These are phyloP conservation scores for Esperia sulphurella DNA, from an alignment of 2,888 invertebrate genomes.

Conservation along the genomic window DNA sequence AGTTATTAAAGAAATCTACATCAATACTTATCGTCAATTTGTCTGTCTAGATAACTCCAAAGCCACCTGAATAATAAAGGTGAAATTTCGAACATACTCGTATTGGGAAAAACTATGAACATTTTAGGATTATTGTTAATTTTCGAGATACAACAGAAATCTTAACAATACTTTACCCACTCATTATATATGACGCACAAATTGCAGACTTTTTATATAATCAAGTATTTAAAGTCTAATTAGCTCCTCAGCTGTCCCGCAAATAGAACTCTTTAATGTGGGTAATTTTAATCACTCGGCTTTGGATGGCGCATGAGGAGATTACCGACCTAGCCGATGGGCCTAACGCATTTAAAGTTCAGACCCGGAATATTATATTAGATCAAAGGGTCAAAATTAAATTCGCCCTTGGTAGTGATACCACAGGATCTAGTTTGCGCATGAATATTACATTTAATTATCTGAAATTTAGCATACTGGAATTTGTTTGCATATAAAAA, in stretches of 20 bases:
- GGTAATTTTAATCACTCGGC: conserved; percentile 41
- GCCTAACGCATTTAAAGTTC: conserved; percentile 42
- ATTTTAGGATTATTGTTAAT: no score
- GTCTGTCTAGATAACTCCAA: no score
- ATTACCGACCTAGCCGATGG: conserved; percentile 27
- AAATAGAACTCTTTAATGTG: conserved; percentile 33
- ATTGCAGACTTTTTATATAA: no score
- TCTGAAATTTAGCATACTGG: conserved; percentile 16
- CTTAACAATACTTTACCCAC: no score
- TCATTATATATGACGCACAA: no score
- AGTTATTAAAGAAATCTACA: no score
- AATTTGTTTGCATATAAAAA: conserved; percentile 9
- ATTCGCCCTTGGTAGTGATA: conserved; percentile 44
- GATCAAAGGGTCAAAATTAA: conserved; percentile 53
- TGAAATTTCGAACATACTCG: no score
- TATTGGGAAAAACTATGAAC: no score
- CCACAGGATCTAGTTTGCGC: conserved; percentile 36
- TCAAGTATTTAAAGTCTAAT: neutral
- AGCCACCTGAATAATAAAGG: no score
- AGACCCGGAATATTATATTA: conserved; percentile 50
- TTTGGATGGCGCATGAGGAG: conserved; percentile 27
- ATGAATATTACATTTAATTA: conserved; percentile 55
- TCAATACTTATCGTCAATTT: no score
- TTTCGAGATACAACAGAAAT: no score
- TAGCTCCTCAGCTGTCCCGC: neutral